Base-by-base conservation (phyloP, 2,113 vertebrate species). In the Gymnogyps californianus region DNA sequence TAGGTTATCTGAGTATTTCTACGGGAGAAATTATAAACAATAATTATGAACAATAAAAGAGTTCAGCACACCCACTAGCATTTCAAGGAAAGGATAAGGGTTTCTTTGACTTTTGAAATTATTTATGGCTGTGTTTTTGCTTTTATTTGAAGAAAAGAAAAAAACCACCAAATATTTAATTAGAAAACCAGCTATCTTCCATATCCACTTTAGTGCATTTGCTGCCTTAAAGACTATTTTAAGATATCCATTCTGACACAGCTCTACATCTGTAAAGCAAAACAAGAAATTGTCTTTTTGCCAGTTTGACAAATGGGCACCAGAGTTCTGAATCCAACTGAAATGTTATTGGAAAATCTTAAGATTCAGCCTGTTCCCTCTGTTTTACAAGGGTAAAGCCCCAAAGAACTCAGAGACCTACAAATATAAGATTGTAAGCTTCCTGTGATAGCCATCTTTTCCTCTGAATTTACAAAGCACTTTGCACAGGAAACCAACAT, bases 111-210 rank as follows among this genome's bases (percentile, higher is more conserved):
- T 83, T 86, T 36, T 47, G 16, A 95, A 83, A 72, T 16, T 1
- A 52, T 67, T 11, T 29, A 47, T 18, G 9, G 28, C 13, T 47
- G 11, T 44, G 16, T 4, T 47, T 86, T 47, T 54, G 6, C 42
- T 86, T 62, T 67, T 21, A 29, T 58, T 52, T 64, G 61, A 57
- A n/a, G 52, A 57, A 47, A 74, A 25, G 4, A 19, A 40, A 70
- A 62, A 7, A 3, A 1, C 0, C 6, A 66, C 6, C 7, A 55
- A 40, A 36, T 44, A 59, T 1, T 42, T 9, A 55, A 77, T 52
- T 29, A 69, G 34, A 78, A 78, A 82, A 57, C 3, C 1, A 2
- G 34, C 31, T 21, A 70, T 40, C 40, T 69, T 55, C 52, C 28
- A 34, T 34, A 81, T 18, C 20, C 21, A 58, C 44, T 83, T 80